Evolutionary conservation across 2,113 vertebrate species (phyloP).

Genomic region (Limanda limanda): DNA sequence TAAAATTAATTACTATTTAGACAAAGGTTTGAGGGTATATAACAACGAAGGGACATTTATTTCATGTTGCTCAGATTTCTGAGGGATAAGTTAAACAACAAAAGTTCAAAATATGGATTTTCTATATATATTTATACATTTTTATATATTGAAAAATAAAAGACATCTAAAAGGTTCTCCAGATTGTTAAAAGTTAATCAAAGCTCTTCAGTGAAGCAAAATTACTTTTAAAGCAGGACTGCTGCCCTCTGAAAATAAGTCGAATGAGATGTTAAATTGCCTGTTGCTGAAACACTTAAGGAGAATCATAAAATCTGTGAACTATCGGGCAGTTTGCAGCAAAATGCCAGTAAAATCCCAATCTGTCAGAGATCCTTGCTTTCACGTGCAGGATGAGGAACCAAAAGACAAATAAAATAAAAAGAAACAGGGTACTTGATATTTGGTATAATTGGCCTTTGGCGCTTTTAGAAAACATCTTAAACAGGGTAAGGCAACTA

Average conservation of each 20-base stretch:
- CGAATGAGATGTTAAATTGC: background rate
- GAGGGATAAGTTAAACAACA: too few relatives aligned
- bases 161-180: background rate
- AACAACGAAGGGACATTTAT: too few relatives aligned
- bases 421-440: background rate
- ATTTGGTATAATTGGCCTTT: too few relatives aligned
- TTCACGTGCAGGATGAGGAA: background rate
- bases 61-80: too few relatives aligned
- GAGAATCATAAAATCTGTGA: background rate
- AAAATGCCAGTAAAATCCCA: slow-evolving; percentile 1
- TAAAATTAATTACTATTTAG: too few relatives aligned
- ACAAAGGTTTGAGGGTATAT: too few relatives aligned
- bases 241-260: background rate
- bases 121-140: too few relatives aligned
- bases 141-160: background rate
- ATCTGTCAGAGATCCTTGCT: background rate
- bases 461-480: background rate
- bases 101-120: too few relatives aligned
- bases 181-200: slow-evolving; percentile 3
- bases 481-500: background rate
- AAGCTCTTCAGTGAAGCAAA: background rate
- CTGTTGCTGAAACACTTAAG: slow-evolving; percentile 1
- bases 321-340: background rate
- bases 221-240: background rate
- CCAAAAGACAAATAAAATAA: background rate